Evolutionary conservation across 2,888 invertebrate genomes (phyloP).

Genomic region (Pollenia angustigena): DNA sequence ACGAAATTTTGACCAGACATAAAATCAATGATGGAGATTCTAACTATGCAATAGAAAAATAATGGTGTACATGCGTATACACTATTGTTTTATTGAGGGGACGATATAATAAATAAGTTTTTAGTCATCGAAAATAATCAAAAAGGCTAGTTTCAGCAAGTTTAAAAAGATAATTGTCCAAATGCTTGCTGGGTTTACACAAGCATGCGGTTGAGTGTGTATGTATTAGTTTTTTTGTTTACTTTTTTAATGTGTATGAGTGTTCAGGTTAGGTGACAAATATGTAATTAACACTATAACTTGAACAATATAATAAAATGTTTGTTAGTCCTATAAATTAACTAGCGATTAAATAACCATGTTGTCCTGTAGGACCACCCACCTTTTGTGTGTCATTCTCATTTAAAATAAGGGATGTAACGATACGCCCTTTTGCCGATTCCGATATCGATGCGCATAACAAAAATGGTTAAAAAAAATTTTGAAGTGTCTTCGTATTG

Average conservation of each 20-base stretch:
- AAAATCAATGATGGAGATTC: too few species aligned
- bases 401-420: not conserved
- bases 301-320: constrained; percentile 69
- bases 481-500: too few species aligned
- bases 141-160: too few species aligned
- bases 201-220: not conserved
- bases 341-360: constrained; percentile 66
- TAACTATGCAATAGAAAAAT: too few species aligned
- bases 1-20: too few species aligned
- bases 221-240: constrained; percentile 22
- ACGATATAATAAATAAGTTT: too few species aligned
- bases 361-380: constrained; percentile 32
- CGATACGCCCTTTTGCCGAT: constrained; percentile 26
- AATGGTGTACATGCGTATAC: too few species aligned
- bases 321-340: constrained; percentile 71
- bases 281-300: constrained; percentile 72
- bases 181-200: constrained; percentile 1
- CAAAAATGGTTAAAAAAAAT: too few species aligned
- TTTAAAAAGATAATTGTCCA: too few species aligned
- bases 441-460: not conserved
- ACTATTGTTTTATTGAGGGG: too few species aligned
- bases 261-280: constrained; percentile 67
- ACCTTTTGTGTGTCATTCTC: constrained; percentile 27
- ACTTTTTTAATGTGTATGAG: not conserved
- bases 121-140: not conserved